phyloP scores from a whole-genome alignment of 2,797 vertebrate genomes.

The Pteropus rufus region DNA sequence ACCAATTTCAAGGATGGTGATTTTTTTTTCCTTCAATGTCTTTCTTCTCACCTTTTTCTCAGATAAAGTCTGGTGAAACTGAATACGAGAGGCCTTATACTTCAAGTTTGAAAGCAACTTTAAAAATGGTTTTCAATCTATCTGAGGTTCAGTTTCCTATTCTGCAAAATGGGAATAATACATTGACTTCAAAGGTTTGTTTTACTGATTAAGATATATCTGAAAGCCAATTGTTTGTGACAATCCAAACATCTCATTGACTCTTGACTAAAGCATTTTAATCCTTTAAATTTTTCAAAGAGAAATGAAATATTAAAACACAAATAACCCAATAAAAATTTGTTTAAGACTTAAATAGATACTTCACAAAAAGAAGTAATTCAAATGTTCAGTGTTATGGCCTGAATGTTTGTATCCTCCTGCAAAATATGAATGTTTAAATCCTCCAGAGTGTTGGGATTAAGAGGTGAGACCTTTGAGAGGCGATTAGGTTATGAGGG shows the following conservation, averaged over 20 bases:
- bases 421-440: not conserved
- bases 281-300: not conserved
- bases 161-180: not conserved
- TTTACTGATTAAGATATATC: not conserved
- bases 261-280: not conserved
- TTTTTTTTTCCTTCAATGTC: not conserved
- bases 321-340: not conserved
- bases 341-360: not conserved
- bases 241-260: not conserved
- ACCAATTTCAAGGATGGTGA: not conserved
- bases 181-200: not conserved
- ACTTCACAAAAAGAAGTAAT: not conserved
- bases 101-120: not conserved
- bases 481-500: not conserved
- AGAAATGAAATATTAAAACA: slow-evolving; percentile 1
- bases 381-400: not conserved
- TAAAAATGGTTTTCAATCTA: not conserved
- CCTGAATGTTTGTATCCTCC: not conserved
- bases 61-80: not conserved
- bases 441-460: not conserved
- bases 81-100: not conserved
- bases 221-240: not conserved
- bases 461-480: not conserved
- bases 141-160: not conserved
- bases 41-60: not conserved